A percentile compares a stretch with the other conserved stretches of the same genome.
These are phyloP conservation scores for Athene noctua DNA, from an alignment of 2,113 vertebrate species.

Conservation along the genomic window DNA sequence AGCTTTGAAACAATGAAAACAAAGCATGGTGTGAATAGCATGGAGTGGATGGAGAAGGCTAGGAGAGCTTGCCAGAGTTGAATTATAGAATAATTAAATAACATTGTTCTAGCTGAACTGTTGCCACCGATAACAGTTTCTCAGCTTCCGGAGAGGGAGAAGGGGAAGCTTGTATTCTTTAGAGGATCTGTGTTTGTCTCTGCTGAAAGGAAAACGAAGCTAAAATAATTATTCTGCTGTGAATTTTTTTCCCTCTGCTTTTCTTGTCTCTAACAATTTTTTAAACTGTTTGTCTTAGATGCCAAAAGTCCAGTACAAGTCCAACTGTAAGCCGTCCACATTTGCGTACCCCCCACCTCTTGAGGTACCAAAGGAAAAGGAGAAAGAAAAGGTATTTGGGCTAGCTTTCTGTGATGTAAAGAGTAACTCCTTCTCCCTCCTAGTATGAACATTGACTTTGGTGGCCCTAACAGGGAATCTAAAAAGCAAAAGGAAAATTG, in stretches of 20 bases:
- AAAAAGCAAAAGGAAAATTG: not conserved
- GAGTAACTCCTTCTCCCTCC: not conserved
- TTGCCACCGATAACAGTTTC: conserved; percentile 57
- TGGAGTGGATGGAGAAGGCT: not conserved
- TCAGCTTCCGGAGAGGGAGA: conserved; percentile 37
- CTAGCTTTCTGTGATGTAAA: not conserved
- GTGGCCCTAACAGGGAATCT: not conserved
- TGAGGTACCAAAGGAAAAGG: conserved; percentile 98
- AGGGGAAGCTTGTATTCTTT: conserved; percentile 39
- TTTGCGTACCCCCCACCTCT: conserved; percentile 97
- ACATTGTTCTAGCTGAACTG: conserved; percentile 53
- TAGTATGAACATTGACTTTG: conserved; percentile 1
- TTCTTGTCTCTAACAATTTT: not conserved
- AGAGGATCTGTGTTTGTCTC: conserved; percentile 38
- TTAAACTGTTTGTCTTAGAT: conserved; percentile 79
- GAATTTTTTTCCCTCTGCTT: not conserved
- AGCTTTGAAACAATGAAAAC: not conserved
- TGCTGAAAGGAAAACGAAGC: conserved; percentile 46
- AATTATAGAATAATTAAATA: conserved; percentile 67
- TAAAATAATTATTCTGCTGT: conserved; percentile 36
- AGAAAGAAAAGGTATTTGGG: conserved; percentile 94
- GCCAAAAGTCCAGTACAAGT: conserved; percentile 99
- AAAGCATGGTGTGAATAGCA: conserved; percentile 28
- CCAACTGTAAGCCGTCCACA: conserved; percentile 98
- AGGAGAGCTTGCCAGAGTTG: conserved; percentile 25